These are phyloP conservation scores for Cladopsammia gracilis DNA, from an alignment of 64 coral and sea anemone species.

Conservation along the genomic window DNA sequence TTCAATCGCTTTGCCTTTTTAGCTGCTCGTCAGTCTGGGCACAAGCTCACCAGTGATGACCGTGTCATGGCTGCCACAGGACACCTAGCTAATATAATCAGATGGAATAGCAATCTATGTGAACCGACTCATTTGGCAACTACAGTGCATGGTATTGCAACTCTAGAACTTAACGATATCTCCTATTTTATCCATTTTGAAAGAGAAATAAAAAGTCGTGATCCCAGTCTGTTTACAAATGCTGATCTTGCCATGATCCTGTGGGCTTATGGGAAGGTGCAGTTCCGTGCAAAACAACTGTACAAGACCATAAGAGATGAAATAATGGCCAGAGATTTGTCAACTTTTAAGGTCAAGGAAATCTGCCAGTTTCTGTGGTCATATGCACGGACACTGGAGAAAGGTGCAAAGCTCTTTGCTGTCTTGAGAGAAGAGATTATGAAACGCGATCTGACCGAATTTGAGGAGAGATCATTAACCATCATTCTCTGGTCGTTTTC, in stretches of 20 bases:
- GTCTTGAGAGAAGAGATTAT: constrained; percentile 55
- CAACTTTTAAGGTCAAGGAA: constrained; percentile 60
- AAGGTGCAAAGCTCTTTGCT: constrained; percentile 57
- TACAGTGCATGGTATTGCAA: constrained; percentile 59
- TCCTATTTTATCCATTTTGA: constrained; percentile 77
- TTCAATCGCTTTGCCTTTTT: not conserved
- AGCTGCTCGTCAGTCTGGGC: not conserved
- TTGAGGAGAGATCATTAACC: constrained; percentile 48
- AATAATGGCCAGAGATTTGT: constrained; percentile 67
- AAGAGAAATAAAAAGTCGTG: constrained; percentile 56
- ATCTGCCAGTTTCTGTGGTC: constrained; percentile 77
- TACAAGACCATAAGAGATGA: constrained; percentile 58
- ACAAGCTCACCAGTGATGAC: not conserved
- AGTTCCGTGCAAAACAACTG: constrained; percentile 39
- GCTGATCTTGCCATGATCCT: constrained; percentile 77
- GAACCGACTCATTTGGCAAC: constrained; percentile 53
- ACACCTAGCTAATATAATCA: constrained; percentile 21
- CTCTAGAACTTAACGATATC: not conserved
- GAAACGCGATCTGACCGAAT: constrained; percentile 39
- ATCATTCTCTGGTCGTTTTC: constrained; percentile 75
- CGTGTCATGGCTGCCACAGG: not conserved
- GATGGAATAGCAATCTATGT: constrained; percentile 21
- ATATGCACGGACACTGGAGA: constrained; percentile 55
- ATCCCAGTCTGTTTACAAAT: constrained; percentile 58
- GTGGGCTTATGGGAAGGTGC: constrained; percentile 65